Evolutionary conservation across 2,797 vertebrate species (phyloP).

Genomic region (Tapirus indicus): DNA sequence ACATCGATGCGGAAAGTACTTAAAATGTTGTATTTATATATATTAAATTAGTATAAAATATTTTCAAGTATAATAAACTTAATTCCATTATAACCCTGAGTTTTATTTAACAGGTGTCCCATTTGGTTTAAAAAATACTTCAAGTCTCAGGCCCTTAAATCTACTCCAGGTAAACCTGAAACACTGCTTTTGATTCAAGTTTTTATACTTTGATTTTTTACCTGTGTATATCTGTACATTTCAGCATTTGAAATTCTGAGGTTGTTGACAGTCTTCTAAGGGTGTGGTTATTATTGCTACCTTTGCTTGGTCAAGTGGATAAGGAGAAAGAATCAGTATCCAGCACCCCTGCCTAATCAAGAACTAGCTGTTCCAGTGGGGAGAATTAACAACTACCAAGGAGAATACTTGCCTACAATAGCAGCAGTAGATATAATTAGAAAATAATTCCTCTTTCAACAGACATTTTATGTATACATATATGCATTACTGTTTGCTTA

Average conservation of each 20-base stretch:
- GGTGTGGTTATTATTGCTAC: not conserved
- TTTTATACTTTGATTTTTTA: constrained; percentile 33
- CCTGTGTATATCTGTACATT: not conserved
- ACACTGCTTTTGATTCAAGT: constrained; percentile 52
- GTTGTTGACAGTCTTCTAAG: not conserved
- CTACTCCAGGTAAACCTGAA: constrained; percentile 95
- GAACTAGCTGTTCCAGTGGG: not conserved
- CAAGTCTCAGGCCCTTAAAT: constrained; percentile 95
- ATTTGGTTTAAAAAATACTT: constrained; percentile 96
- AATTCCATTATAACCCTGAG: constrained; percentile 85
- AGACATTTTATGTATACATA: not conserved
- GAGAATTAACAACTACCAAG: not conserved
- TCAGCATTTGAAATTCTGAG: constrained; percentile 43
- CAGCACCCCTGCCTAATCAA: not conserved
- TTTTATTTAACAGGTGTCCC: constrained; percentile 91
- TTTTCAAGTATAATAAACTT: constrained; percentile 64
- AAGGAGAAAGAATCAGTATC: not conserved
- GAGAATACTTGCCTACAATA: not conserved
- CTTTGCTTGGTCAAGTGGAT: not conserved
- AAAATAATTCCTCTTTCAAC: not conserved
- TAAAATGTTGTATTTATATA: not conserved
- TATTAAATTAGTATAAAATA: not conserved
- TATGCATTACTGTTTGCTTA: not conserved
- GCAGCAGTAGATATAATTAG: not conserved
- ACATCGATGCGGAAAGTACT: not conserved